Base-by-base conservation (phyloP, 2,888 invertebrate genomes). In the Micoletzkya japonica region DNA sequence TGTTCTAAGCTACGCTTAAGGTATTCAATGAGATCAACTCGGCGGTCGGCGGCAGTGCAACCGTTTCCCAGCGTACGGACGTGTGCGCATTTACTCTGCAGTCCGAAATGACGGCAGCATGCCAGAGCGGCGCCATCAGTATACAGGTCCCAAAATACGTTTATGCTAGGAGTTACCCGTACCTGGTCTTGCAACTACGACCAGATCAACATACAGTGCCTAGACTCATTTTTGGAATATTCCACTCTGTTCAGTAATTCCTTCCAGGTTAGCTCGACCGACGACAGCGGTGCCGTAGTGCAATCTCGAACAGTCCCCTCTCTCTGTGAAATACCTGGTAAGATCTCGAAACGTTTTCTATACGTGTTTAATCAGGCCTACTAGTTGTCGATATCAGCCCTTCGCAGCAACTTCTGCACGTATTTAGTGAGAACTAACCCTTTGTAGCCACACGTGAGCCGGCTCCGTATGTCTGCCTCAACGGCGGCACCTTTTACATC, bases 291-390 rank as follows among this genome's bases (percentile, higher is more conserved):
- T 17, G 24, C 24, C 6, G 4, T 36, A 14, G 34, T 37, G 14
- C 54, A 44, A 36, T 44, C 64, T 0, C n/a, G 64, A 37, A 37
- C 54, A 10, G 32, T 66, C 28, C 64, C 64, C 4, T 37, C 36
- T 4, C 39, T 66, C 36, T 66, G 64, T 34, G 64, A 66, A 37
- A 34, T 24, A 36, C 64, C 64, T 20, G 64, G 64, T 66, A 24
- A 36, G 64, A 1, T 14, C 30, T 61, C n/a, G 3, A 44, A 32
- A n/a, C 39, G 20, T 32, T 59, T 1, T 54, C 24, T 17, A 20
- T 54, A 7, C 20, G 26, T 7, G 10, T 54, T 54, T 54, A 44
- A 44, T 44, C 10, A 44, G 20, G 20, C 20, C 44, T 44, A 14
- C 26, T 10, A 24, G 54, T 20, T 17, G 26, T 54, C 24, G 17